Base-by-base conservation (phyloP, 2,113 vertebrate genomes). In the Laticauda laticaudata region DNA sequence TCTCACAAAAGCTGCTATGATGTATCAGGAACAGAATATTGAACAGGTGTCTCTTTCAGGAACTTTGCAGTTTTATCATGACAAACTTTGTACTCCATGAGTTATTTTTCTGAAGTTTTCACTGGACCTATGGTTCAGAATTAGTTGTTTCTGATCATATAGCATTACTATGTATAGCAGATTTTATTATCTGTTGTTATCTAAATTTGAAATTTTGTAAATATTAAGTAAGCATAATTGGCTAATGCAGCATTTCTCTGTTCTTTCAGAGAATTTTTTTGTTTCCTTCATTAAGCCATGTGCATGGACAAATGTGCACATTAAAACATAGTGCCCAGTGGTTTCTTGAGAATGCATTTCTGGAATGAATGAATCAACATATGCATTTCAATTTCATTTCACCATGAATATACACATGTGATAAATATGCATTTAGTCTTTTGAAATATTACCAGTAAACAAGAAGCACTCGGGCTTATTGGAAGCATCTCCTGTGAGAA, bases 341-440 rank as follows among this genome's bases (percentile, higher is more conserved):
- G 43, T 91, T 87, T 86, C 26, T 91, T 39, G 69, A 91, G 90
- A 91, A 56, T 86, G 69, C 54, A 43, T 53, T 61, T 61, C 56
- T 86, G 56, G 14, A 29, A 57, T 43, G 14, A 86, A 15, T 43
- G 14, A 7, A 91, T 86, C 81, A 86, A n/a, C 55, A 12, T 15
- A 10, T 23, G 43, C 54, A 21, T 86, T 56, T 87, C 85, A 15
- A 23, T 45, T 91, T 86, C n/a, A 11, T 11, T 87, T 48, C 55
- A 59, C 86, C 43, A 45, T 91, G 7, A 20, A 81, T 34, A 81
- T 81, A 39, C 69, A 34, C 18, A 9, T 43, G 75, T 10, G 18
- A 81, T 43, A 43, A 43, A 39, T 53, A 23, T 39, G 29, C n/a
- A 12, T 29, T 55, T 75, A n/a, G 48, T 34, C 21, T 56, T 43